Evolutionary conservation across 2,797 vertebrate species (phyloP).

Genomic region (Enteromius paludinosus): DNA sequence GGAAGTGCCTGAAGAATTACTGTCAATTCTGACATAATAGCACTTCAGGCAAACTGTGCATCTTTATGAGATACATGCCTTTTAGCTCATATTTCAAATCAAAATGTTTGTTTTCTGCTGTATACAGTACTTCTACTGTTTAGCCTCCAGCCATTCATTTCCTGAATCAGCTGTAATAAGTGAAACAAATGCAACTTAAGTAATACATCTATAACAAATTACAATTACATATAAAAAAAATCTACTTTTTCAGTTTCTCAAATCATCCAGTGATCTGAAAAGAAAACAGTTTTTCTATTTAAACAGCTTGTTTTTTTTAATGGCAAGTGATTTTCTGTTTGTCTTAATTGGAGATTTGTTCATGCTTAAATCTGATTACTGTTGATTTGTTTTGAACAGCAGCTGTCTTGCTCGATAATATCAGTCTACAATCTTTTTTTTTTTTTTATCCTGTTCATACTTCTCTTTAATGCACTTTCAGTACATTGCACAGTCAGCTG

Average conservation of each 20-base stretch:
- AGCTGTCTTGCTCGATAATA: constrained; percentile 9
- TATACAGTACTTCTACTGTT: neutral
- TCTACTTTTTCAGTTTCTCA: neutral
- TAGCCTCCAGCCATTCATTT: neutral
- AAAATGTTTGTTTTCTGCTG: neutral
- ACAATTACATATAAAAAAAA: neutral
- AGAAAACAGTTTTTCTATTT: neutral
- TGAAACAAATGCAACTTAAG: neutral
- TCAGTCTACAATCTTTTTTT: neutral
- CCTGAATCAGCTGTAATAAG: neutral
- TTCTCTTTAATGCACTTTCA: neutral
- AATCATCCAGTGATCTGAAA: constrained; percentile 3
- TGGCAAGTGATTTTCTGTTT: constrained; percentile 6
- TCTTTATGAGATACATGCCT: neutral
- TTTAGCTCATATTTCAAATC: neutral
- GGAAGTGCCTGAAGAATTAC: constrained; percentile 23
- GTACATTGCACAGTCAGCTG: neutral
- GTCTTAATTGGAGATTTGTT: constrained; percentile 40
- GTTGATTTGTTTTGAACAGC: constrained; percentile 39
- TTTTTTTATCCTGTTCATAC: neutral
- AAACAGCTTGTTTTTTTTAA: constrained; percentile 12
- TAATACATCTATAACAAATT: neutral
- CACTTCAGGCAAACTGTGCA: neutral
- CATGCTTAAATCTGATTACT: constrained; percentile 16
- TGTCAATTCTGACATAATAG: constrained; percentile 29